Percentiles rank a stretch among this genome's conserved stretches.
phyloP scores from a whole-genome alignment of 1,140 invertebrate species.

The Nasonia giraulti region DNA sequence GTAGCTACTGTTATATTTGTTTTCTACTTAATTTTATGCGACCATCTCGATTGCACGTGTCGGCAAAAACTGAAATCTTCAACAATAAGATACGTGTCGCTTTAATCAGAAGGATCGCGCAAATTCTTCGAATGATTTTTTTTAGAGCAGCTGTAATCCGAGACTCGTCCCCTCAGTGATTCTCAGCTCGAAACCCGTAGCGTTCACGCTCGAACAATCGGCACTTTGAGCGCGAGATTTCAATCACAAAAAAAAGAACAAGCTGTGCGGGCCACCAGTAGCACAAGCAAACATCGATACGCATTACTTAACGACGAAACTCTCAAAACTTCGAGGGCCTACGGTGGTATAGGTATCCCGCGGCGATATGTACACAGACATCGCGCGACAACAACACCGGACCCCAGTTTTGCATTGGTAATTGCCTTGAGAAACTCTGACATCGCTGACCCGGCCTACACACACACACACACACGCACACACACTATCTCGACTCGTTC shows the following conservation, averaged over 20 bases:
- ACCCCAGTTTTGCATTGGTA: constrained; percentile 46
- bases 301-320: not conserved
- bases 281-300: no score
- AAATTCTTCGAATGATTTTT: constrained; percentile 13
- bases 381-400: not conserved
- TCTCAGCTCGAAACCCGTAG: not conserved
- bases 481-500: no score
- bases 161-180: constrained; percentile 16
- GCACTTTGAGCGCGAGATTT: no score
- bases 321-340: not conserved
- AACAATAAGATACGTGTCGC: no score
- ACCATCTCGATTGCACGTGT: no score
- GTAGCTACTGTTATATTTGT: no score
- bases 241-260: no score
- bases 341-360: not conserved
- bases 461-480: not conserved
- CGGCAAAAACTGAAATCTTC: no score
- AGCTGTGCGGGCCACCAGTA: no score
- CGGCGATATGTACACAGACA: not conserved
- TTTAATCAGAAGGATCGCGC: not conserved
- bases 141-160: constrained; percentile 22
- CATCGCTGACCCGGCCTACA: constrained; percentile 50
- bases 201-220: no score
- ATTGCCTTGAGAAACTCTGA: constrained; percentile 57
- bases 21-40: no score